A percentile compares a stretch with the other conserved stretches of the same genome.
phyloP scores from a whole-genome alignment of 2,888 invertebrate genomes.

The Polymixis lichenea region DNA sequence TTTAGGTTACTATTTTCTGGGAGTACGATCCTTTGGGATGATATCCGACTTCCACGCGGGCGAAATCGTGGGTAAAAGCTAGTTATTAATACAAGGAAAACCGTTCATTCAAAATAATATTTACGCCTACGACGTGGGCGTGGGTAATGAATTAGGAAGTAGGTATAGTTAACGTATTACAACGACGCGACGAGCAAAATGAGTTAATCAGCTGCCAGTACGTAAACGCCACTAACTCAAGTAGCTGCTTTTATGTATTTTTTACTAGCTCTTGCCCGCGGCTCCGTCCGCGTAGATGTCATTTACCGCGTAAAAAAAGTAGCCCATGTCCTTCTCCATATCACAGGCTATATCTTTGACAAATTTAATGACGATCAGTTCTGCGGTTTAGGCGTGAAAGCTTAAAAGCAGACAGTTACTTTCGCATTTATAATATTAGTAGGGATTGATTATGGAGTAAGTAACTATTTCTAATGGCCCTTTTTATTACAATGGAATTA shows the following conservation, averaged over 20 bases:
- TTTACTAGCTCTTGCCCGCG: no score
- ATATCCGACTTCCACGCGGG: background rate
- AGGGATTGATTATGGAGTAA: background rate
- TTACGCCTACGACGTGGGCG: no score
- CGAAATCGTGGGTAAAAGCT: background rate
- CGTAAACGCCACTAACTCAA: background rate
- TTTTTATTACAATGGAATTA: background rate
- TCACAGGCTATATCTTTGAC: no score
- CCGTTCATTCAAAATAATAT: background rate
- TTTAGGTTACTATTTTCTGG: background rate
- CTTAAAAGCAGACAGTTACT: no score
- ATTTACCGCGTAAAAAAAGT: no score
- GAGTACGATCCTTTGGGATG: background rate
- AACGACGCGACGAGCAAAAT: background rate
- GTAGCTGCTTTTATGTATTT: background rate
- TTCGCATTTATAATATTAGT: no score
- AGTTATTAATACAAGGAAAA: constrained; percentile 19
- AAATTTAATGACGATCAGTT: no score
- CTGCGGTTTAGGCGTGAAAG: no score
- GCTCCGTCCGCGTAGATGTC: no score
- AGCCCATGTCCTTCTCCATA: no score
- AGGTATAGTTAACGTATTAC: background rate
- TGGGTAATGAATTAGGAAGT: constrained; percentile 17
- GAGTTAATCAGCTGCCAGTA: background rate
- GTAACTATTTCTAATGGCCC: background rate